Base-by-base conservation (phyloP, 2,113 vertebrate genomes). In the Microcebus jonahi region DNA sequence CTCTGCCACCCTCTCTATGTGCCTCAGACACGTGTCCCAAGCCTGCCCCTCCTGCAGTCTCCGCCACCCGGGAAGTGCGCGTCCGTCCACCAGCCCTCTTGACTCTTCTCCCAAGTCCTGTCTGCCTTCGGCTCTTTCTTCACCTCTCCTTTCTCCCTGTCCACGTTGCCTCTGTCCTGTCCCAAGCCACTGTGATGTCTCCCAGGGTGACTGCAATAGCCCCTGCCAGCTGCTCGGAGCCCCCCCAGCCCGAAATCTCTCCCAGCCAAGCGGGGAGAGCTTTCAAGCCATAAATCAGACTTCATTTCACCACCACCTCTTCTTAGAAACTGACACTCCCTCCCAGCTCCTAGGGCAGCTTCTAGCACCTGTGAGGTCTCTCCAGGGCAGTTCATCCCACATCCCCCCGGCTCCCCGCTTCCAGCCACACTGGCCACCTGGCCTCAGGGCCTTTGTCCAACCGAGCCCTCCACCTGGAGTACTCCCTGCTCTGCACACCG, bases 321-420 rank as follows among this genome's bases (percentile, higher is more conserved):
- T 48, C 34, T 80, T 25, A n/a, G 36, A 36, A 2, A 29, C 45
- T 50, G 23, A 31, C 14, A 14, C 7, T 34, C 63, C 25, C 76
- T 68, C 65, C 59, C 25, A 68, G 21, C 50, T 65, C 34, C 34
- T 34, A 18, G 6, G 20, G 27, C 8, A 15, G 14, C 61, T 27
- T 53, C 21, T 0, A 1, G 59, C 39, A 57, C 34, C 55, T 45
- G 9, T 0, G 2, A 9, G 59, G n/a, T 25, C 39, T 55, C 48
- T 55, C 36, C 2, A 31, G 42, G n/a, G 12, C 0, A 0, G 20
- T 20, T 50, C 55, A 17, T 3, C 18, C 59, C 34, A 31, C 7
- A 31, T 5, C 2, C 31, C 12, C 10, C 14, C 42, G 18, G 12
- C 59, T 50, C 6, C 36, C 53, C 53, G 27, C 79, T 9, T 36